Evolutionary conservation across 2,113 vertebrate species (phyloP), one percentile per base, ranked within the genome.

Genomic region (Antechinus flavipes): DNA sequence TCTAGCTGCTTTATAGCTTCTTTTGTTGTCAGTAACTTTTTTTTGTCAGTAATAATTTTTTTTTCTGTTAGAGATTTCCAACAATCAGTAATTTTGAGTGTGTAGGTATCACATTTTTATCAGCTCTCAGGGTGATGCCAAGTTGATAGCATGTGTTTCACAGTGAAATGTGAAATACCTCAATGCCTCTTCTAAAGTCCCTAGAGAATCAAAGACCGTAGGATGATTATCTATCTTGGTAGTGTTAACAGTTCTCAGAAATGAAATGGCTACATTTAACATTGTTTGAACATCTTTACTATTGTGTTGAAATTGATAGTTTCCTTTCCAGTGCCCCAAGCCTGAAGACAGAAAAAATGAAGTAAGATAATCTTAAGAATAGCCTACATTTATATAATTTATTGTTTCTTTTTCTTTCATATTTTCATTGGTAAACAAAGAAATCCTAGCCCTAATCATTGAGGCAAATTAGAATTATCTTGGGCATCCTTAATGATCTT

Each of bases 171-270:
- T 68, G 90, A 52, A 94, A 61, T 53, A 42, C 89, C 6, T 56
- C 24, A 30, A 49, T 91, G 46, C 24, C 93, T 94, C 35, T 61
- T 52, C 55, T 91, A 8, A 47, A 68, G 7, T 53, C 93, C 90
- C 47, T 42, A 26, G 55, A 91, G 24, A 46, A 91, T 91, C 68
- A 84, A 42, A 76, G 46, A 90, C 55, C 68, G 10, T 35, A 94
- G 24, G 55, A 61, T 50, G 90, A 91, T 61, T 94, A 52, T 61
- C 55, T 91, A 53, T 91, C 89, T 12, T 55, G 8, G 30, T 47
- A 26, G 49, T 61, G 55, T 47, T 53, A 55, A 91, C 90, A 91
- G 90, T 90, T 94, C 35, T 90, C n/a, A 94, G 25, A 94, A 94
- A 61, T 94, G 89, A 91, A 94, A 90, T 91, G 50, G 55, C 53